These are phyloP conservation scores for Lethenteron camtschaticum DNA, from an alignment of 2,113 vertebrate species.

Conservation along the genomic window DNA sequence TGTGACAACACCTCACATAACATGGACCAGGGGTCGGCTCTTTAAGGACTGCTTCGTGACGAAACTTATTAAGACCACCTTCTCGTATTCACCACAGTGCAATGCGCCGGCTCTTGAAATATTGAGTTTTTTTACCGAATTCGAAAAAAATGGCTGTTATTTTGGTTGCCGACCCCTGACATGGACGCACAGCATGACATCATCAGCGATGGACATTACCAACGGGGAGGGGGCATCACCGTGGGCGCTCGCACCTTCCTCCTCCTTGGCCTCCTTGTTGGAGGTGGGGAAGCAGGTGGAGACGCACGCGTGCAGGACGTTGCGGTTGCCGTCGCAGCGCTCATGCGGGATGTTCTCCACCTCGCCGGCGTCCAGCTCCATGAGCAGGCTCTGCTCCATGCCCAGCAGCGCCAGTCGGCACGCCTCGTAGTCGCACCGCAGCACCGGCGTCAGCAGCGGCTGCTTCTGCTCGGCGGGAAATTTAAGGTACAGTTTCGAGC, in stretches of 20 bases:
- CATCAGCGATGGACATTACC: too few relatives aligned
- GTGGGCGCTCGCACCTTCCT: slow-evolving; percentile 44
- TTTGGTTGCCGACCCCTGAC: too few relatives aligned
- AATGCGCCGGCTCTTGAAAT: too few relatives aligned
- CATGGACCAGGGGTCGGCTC: too few relatives aligned
- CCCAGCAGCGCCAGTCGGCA: slow-evolving; percentile 82
- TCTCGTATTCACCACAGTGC: too few relatives aligned
- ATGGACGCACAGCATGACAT: too few relatives aligned
- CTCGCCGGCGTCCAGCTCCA: slow-evolving; percentile 68
- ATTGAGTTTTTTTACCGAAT: too few relatives aligned
- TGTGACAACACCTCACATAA: too few relatives aligned
- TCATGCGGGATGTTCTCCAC: slow-evolving; percentile 63
- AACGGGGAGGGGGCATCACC: too few relatives aligned
- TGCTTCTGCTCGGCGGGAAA: slow-evolving; percentile 42
- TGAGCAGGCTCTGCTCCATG: slow-evolving; percentile 71
- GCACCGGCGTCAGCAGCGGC: slow-evolving; percentile 87
- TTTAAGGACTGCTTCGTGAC: too few relatives aligned
- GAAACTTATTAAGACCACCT: too few relatives aligned
- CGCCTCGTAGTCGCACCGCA: slow-evolving; percentile 88
- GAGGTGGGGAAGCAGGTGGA: slow-evolving; percentile 95
- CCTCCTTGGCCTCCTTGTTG: slow-evolving; percentile 98
- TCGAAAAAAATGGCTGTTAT: too few relatives aligned
- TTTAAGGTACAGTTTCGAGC: background rate
- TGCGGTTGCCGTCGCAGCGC: slow-evolving; percentile 85
- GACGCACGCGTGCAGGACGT: slow-evolving; percentile 81